These are phyloP conservation scores for Actinemys pallida DNA, from an alignment of 2,113 vertebrate genomes.

Conservation along the genomic window DNA sequence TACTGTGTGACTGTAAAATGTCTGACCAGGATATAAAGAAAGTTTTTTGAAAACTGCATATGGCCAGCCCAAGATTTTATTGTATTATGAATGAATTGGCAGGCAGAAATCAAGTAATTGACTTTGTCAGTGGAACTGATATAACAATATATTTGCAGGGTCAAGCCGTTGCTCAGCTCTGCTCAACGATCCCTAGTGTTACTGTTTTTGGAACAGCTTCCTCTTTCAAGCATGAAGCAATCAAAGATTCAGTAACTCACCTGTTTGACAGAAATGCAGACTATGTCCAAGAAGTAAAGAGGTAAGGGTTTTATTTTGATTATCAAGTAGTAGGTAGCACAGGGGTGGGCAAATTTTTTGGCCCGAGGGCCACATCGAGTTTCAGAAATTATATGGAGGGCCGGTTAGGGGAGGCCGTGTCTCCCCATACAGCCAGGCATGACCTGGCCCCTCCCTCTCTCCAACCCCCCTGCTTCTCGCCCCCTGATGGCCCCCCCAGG, in stretches of 20 bases:
- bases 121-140: conserved; percentile 40
- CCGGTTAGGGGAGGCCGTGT: too few species aligned
- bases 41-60: background rate
- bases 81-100: conserved; percentile 17
- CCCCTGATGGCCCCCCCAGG: too few species aligned
- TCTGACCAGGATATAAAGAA: background rate
- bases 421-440: too few species aligned
- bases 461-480: too few species aligned
- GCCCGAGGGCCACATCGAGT: too few species aligned
- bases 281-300: conserved; percentile 97
- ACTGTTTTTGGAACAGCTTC: conserved; percentile 96
- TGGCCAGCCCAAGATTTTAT: conserved; percentile 27
- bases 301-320: conserved; percentile 80
- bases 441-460: too few species aligned
- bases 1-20: background rate
- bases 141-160: conserved; percentile 83
- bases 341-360: too few species aligned
- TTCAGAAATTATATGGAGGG: too few species aligned
- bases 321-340: background rate
- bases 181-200: conserved; percentile 92
- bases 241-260: conserved; percentile 94
- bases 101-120: conserved; percentile 12
- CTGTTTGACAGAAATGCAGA: conserved; percentile 96
- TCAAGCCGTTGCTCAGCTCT: conserved; percentile 97
- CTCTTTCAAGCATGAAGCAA: conserved; percentile 95